Evolutionary conservation across 2,113 vertebrate species (phyloP), one percentile per base, ranked within the genome.

Genomic region (Anolis carolinensis): DNA sequence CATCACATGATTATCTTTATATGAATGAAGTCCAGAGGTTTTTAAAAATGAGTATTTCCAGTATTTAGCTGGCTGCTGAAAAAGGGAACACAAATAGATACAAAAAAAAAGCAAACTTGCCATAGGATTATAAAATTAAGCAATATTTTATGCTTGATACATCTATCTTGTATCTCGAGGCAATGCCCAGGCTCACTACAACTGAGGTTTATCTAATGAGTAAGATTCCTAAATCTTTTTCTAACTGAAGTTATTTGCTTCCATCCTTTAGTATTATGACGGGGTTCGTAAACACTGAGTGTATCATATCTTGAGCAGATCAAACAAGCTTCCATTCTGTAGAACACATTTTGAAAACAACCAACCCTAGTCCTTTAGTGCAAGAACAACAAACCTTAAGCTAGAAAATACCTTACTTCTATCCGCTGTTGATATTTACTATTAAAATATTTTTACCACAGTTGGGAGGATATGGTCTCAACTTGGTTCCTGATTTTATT

Each of bases 401-500:
- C 7, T n/a, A 50, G 36, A 75, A 65, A 67, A 84, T 39, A 13
- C 11, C 18, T 59, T 11, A n/a, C 9, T 55, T n/a, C 27, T 59
- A 14, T 59, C 4, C 14, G 55, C 55, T 70, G n/a, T 52, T 23
- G 48, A 7, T 70, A 10, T 30, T 52, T 81, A 23, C n/a, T 11
- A 25, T 3, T 34, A n/a, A 36, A 59, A n/a, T 48, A 11, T 32
- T 70, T 71, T 9, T 20, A 59, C 18, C 21, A 48, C 18, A 73
- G 72, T 73, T 16, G 32, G 44, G 68, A 67, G 52, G 79, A n/a
- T n/a, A 30, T 63, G 7, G 10, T 77, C 72, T 34, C 2, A 0
- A 34, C 68, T 85, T 88, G 44, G 71, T 20, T 80, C 32, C 81
- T 50, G 30, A 18, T 82, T 73, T 74, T 91, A 27, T 67, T 7